Evolutionary conservation across 64 coral and sea anemone species (phyloP).

Genomic region (Dendronephthya gigantea): DNA sequence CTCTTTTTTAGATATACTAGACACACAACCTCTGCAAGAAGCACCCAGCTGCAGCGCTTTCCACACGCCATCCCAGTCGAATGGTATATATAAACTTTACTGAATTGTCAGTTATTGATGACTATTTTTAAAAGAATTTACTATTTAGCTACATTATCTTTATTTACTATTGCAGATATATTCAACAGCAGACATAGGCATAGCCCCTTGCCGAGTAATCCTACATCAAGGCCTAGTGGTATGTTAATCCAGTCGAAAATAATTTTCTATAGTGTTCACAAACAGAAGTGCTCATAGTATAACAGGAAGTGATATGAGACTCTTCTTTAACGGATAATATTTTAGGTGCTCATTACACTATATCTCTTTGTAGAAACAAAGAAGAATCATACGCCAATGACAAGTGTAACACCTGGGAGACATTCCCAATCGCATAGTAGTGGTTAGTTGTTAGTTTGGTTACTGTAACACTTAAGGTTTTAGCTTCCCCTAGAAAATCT

Average conservation of each 20-base stretch:
- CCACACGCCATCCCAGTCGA: background rate
- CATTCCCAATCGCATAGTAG: background rate
- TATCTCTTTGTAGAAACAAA: background rate
- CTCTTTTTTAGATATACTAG: background rate
- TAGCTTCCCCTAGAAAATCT: background rate
- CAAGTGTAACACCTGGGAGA: background rate
- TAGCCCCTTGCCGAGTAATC: background rate
- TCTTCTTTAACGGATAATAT: background rate
- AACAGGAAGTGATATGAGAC: background rate
- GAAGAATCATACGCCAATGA: background rate
- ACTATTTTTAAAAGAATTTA: background rate
- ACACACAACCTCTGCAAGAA: background rate
- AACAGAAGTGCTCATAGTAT: background rate
- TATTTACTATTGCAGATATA: constrained; percentile 7
- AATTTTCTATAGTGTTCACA: background rate
- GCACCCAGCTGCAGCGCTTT: background rate
- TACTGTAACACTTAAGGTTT: background rate
- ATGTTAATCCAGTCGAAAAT: background rate
- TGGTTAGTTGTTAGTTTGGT: background rate
- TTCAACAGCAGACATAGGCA: background rate
- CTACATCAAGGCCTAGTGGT: constrained; percentile 9
- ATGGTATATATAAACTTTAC: background rate
- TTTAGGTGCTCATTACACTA: background rate
- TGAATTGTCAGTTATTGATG: background rate
- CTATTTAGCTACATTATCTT: background rate